A percentile compares a stretch with the other conserved stretches of the same genome.
Evolutionary conservation across 2,113 vertebrate species (phyloP).

Genomic region (Climacteris rufus): DNA sequence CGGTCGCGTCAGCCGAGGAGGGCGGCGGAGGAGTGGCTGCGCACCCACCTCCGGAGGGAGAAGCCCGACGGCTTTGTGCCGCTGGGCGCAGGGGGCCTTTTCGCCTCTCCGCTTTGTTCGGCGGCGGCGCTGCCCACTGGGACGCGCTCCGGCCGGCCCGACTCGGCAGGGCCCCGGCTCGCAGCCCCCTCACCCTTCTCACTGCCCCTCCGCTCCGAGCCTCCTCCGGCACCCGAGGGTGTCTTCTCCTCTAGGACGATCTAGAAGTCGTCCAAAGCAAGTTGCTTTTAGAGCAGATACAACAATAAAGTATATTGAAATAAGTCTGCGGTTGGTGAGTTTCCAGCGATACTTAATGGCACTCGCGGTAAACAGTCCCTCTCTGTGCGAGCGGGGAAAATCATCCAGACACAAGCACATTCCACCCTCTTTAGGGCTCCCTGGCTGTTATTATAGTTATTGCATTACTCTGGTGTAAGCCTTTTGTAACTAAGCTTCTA

Average conservation of each 20-base stretch:
- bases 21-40: neutral
- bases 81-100: neutral
- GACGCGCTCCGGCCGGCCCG: neutral
- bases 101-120: neutral
- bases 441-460: conserved; percentile 61
- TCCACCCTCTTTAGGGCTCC: conserved; percentile 64
- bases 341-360: conserved; percentile 65
- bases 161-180: neutral
- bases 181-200: neutral
- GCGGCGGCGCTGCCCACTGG: neutral
- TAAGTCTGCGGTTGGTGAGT: conserved; percentile 67
- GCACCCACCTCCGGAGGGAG: neutral
- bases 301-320: conserved; percentile 63
- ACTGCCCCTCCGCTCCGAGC: neutral
- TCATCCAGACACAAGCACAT: conserved; percentile 71
- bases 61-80: neutral
- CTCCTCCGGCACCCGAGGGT: neutral
- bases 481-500: conserved; percentile 66
- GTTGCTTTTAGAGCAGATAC: conserved; percentile 48
- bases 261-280: neutral
- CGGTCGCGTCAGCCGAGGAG: neutral
- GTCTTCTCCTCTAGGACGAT: neutral
- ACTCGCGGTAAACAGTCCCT: conserved; percentile 70
- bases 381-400: conserved; percentile 65
- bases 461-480: conserved; percentile 67